Conservation (phyloP, 2,113 vertebrate genomes). For the Pardalotus punctatus region DNA sequence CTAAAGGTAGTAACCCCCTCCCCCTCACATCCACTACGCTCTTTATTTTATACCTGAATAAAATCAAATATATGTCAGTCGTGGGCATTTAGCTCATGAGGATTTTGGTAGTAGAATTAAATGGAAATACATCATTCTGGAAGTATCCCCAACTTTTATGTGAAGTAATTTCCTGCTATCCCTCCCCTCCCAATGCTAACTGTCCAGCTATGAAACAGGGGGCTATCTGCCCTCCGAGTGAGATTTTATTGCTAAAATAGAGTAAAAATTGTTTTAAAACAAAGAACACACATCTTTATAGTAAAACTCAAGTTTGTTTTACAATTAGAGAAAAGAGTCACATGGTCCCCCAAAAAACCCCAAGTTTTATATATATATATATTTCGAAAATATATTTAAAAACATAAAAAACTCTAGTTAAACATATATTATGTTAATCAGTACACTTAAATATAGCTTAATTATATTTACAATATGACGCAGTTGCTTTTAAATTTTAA, state of each 20-base stretch:
- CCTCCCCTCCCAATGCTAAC: conserved; percentile 18
- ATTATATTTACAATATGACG: conserved; percentile 83
- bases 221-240: conserved; percentile 48
- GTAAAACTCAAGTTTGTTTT: conserved; percentile 78
- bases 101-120: conserved; percentile 34
- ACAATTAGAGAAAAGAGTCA: conserved; percentile 83
- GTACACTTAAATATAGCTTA: conserved; percentile 86
- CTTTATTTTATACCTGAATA: conserved; percentile 58
- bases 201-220: conserved; percentile 62
- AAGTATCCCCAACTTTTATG: conserved; percentile 23
- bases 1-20: conserved; percentile 33
- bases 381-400: conserved; percentile 77
- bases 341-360: conserved; percentile 74
- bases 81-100: background rate
- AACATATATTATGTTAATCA: conserved; percentile 88
- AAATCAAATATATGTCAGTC: conserved; percentile 22
- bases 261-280: conserved; percentile 72
- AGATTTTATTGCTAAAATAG: conserved; percentile 70
- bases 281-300: conserved; percentile 79
- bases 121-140: conserved; percentile 51
- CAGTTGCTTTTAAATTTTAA: conserved; percentile 83
- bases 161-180: conserved; percentile 29
- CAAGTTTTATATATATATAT: conserved; percentile 60
- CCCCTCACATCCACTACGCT: background rate
- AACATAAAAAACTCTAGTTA: conserved; percentile 87